phyloP scores from a whole-genome alignment of 2,888 invertebrate species.

The Pachymerium ferrugineum region DNA sequence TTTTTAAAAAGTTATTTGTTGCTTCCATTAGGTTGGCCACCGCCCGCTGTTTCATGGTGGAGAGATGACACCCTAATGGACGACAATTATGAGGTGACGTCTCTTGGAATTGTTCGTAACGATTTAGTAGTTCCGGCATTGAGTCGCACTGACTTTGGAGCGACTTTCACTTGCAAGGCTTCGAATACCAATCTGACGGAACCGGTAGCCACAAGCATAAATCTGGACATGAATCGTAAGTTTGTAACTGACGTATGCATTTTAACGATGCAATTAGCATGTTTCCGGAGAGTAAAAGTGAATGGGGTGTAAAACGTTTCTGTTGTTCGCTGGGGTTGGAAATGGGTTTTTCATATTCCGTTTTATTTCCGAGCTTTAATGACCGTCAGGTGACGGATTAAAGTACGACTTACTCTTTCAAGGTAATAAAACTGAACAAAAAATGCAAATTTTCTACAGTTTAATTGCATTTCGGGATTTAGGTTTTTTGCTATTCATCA shows the following conservation, averaged over 20 bases:
- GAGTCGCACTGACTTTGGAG: slow-evolving; percentile 33
- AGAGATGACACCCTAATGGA: slow-evolving; percentile 67
- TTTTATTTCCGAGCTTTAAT: not conserved
- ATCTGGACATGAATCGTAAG: slow-evolving; percentile 37
- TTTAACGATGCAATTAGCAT: slow-evolving; percentile 18
- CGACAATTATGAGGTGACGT: slow-evolving; percentile 62
- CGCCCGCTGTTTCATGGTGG: slow-evolving; percentile 78
- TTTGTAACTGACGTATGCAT: slow-evolving; percentile 5
- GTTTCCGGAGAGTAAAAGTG: slow-evolving; percentile 4
- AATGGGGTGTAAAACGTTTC: slow-evolving; percentile 20
- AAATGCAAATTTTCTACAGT: too few species aligned
- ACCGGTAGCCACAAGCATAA: slow-evolving; percentile 32
- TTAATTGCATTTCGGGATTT: too few species aligned
- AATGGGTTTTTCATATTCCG: slow-evolving; percentile 21
- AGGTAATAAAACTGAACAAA: slow-evolving; percentile 4
- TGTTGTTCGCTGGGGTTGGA: not conserved
- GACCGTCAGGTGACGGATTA: slow-evolving; percentile 24
- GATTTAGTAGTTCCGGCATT: slow-evolving; percentile 33
- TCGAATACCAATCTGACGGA: slow-evolving; percentile 35
- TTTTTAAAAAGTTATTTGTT: too few species aligned
- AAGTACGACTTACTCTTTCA: not conserved
- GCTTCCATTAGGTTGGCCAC: slow-evolving; percentile 73
- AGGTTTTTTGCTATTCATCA: too few species aligned
- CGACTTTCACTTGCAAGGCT: slow-evolving; percentile 33
- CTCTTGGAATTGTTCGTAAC: slow-evolving; percentile 36